Base-by-base conservation (phyloP, 2,797 vertebrate genomes). In the Rhinoraja longicauda region DNA sequence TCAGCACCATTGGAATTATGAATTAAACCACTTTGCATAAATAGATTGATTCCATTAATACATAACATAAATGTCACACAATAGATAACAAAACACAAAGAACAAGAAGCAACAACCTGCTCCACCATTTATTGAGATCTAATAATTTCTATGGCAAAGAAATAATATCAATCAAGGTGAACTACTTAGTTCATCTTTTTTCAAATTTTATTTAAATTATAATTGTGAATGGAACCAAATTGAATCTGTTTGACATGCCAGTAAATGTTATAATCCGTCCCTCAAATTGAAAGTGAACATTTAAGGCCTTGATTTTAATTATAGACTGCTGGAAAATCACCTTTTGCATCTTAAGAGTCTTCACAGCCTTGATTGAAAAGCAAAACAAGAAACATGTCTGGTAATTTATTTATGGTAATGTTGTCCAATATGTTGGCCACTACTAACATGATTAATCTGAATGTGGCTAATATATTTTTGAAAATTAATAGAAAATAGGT, bases 321-420 rank as follows among this genome's bases (percentile, higher is more conserved):
- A 45, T 67, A 24, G n/a, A 88, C 64, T 36, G 82, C 4, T 86
- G 82, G 29, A 32, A 62, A 86, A 86, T 32, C 86, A 86, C 29
- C 21, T 62, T 39, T 4, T 32, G 7, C 1, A 86, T 32, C 29
- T 32, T 29, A n/a, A 86, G 59, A 32, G 59, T 17, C 29, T 62
- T 86, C 8, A 32, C 13, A 64, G n/a, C 82, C 82, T 86, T 86
- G 82, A 86, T 29, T 86, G 13, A 59, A 86, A 86, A 86, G 15
- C 57, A 86, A 86, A 86, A 32, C 57, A 64, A 86, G 62, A 59
- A 86, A 86, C 15, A 86, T 86, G 62, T 86, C 29, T 86, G 29
- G 19, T 86, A 8, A 64, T 32, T 86, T n/a, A 64, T 64, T 86
- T 86, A 86, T 86, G 82, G 4, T n/a, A 64, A n/a, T 86, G 29